Base-by-base conservation (phyloP, 1,140 invertebrate genomes). In the Bombus waltoni region DNA sequence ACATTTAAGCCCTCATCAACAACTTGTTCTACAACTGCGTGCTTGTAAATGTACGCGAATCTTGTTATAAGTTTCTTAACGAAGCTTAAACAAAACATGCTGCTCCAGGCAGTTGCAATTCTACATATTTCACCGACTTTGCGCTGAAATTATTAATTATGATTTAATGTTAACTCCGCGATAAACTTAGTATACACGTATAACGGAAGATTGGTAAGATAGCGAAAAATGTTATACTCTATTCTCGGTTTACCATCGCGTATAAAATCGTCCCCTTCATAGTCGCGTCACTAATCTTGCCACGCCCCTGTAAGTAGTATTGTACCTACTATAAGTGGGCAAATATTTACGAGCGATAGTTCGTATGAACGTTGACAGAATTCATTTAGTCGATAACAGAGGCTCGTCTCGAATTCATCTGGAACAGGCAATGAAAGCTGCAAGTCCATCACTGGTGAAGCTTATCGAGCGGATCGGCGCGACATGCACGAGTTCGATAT, bases 51-150 rank as follows among this genome's bases (percentile, higher is more conserved):
- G 38, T n/a, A 28, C 40, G 28, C 28, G 28, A 71, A 42, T 75
- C 73, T 57, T 53, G 22, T 53, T 38, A 47, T 25, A 75, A 75
- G 22, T 75, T 75, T 57, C 73, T 75, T 75, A 75, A 75, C 47
- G 22, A 32, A 25, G 47, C 47, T 75, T 75, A 75, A 75, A 57
- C 73, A 75, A 53, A 75, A 57, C 47, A 57, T 57, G 22, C 32
- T 38, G 32, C 40, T 6, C 22, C 5, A 38, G 32, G 18, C 3
- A 25, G 70, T n/a, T 25, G 5, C 47, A 53, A 22, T 38, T 57
- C 70, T 71, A 53, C 9, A 38, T 75, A 57, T 75, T 57, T 38
- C 38, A 71, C 1, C 70, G 28, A 75, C 73, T 38, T 38, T 22
- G 22, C 13, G 11, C 28, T n/a, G 3, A 25, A 4, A 47, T 57